Evolutionary conservation across 2,888 invertebrate genomes (phyloP), one percentile per base, ranked within the genome.

Genomic region (Archips crataeganus): DNA sequence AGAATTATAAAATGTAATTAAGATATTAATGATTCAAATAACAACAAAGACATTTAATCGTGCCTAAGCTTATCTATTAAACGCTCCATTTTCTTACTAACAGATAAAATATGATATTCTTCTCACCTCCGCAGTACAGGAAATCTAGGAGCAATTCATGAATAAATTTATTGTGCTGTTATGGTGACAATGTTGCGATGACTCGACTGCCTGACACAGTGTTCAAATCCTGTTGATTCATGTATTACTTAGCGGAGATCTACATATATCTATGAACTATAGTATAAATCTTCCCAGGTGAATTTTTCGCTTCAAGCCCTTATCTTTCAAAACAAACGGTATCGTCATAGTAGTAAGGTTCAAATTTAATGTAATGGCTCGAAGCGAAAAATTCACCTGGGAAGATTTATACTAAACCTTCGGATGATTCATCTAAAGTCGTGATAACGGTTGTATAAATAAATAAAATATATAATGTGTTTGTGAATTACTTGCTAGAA

Each of bases 211-310:
- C 36, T 10, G 34, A 45, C 15, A 49, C 47, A 65, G 59, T 59
- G 64, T 71, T 49, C 70, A 49, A 59, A 71, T 71, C 70, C 64
- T 65, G 59, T 47, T 39, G 39, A 5, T 39, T 39, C 39, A 39
- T 5, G 39, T 6, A 6, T 39, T 39, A 6, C 6, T 39, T 39
- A 6, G 39, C 39, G 39, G 39, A 39, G 39, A 5, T 39, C 39
- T 6, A 39, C n/a, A 23, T 23, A 23, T 39, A 39, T 39, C 39
- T 6, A 39, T 39, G 39, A 39, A 39, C 39, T 23, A 39, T 5
- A n/a, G n/a, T n/a, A n/a, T n/a, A n/a, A n/a, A n/a, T n/a, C n/a
- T n/a, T n/a, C n/a, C n/a, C n/a, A n/a, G n/a, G n/a, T n/a, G n/a
- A n/a, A n/a, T n/a, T n/a, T n/a, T n/a, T n/a, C n/a, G n/a, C n/a